Evolutionary conservation across 1,140 invertebrate genomes (phyloP).

Genomic region (Vanessa atalanta): DNA sequence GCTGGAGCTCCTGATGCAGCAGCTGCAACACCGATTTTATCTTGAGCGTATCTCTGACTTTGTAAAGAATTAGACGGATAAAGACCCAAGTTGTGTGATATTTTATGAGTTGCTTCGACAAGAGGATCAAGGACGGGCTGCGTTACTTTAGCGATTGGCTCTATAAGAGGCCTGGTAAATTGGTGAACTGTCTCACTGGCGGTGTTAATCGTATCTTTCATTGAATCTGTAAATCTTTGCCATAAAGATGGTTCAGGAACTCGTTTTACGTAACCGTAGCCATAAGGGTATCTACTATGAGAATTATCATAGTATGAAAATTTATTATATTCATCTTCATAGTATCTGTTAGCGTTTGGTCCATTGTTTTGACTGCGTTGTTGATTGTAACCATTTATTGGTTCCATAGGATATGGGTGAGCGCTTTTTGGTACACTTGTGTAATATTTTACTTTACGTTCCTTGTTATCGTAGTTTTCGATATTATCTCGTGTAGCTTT

Average conservation of each 20-base stretch:
- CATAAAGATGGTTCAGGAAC: conserved; percentile 84
- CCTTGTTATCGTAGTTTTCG: conserved; percentile 57
- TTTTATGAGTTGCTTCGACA: conserved; percentile 89
- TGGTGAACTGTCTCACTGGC: conserved; percentile 86
- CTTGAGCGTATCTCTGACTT: conserved; percentile 81
- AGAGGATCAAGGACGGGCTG: conserved; percentile 87
- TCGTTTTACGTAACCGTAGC: conserved; percentile 79
- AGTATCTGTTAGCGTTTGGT: conserved; percentile 77
- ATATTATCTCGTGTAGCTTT: conserved; percentile 80
- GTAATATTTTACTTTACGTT: conserved; percentile 75
- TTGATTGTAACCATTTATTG: conserved; percentile 78
- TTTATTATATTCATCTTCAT: conserved; percentile 79
- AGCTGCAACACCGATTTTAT: conserved; percentile 85
- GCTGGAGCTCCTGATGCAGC: conserved; percentile 81
- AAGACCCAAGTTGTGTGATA: conserved; percentile 87
- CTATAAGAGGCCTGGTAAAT: conserved; percentile 84
- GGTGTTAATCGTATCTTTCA: conserved; percentile 86
- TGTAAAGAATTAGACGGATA: conserved; percentile 72
- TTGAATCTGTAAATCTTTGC: conserved; percentile 86
- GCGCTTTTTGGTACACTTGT: conserved; percentile 71
- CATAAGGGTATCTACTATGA: conserved; percentile 79
- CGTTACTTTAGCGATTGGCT: conserved; percentile 85
- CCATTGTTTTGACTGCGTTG: conserved; percentile 76
- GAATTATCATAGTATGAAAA: conserved; percentile 78
- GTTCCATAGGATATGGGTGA: conserved; percentile 77